These are phyloP conservation scores for Albula goreensis DNA, from an alignment of 2,113 vertebrate species.

Conservation along the genomic window DNA sequence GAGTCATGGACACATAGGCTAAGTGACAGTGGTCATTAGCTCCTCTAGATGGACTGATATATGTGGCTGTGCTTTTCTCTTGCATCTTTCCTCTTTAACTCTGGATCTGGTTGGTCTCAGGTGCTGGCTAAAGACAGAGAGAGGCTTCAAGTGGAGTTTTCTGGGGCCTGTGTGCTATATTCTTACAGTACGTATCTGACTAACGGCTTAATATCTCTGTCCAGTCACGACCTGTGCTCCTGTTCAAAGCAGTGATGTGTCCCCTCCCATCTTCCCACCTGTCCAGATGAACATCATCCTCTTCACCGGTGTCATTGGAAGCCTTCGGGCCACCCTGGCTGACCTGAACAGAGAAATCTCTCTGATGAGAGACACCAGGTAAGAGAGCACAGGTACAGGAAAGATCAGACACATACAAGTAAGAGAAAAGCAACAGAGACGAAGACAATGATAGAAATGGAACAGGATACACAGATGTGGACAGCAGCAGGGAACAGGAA, in stretches of 20 bases:
- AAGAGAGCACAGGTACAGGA: background rate
- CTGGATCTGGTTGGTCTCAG: slow-evolving; percentile 5
- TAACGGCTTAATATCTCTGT: slow-evolving; percentile 1
- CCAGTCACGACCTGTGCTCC: background rate
- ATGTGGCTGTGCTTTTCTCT: too few species aligned
- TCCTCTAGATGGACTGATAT: too few species aligned
- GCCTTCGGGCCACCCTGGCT: slow-evolving; percentile 54
- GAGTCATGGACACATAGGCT: background rate
- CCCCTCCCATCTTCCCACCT: background rate
- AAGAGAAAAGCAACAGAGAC: too few species aligned
- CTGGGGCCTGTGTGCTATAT: slow-evolving; percentile 31
- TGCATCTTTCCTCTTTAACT: too few species aligned
- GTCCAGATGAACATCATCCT: slow-evolving; percentile 56
- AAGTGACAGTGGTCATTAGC: too few species aligned
- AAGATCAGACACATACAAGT: background rate
- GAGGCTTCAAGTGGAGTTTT: slow-evolving; percentile 36
- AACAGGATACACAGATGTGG: too few species aligned
- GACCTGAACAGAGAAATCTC: slow-evolving; percentile 58
- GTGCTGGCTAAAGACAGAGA: slow-evolving; percentile 31
- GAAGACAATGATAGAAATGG: too few species aligned
- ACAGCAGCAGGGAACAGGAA: too few species aligned
- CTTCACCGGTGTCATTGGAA: slow-evolving; percentile 58
- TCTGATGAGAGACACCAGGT: slow-evolving; percentile 57
- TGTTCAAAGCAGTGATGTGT: background rate
- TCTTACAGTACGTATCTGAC: slow-evolving; percentile 15